These are phyloP conservation scores for Xanthorhoe designata DNA, from an alignment of 2,888 invertebrate genomes.

Conservation along the genomic window DNA sequence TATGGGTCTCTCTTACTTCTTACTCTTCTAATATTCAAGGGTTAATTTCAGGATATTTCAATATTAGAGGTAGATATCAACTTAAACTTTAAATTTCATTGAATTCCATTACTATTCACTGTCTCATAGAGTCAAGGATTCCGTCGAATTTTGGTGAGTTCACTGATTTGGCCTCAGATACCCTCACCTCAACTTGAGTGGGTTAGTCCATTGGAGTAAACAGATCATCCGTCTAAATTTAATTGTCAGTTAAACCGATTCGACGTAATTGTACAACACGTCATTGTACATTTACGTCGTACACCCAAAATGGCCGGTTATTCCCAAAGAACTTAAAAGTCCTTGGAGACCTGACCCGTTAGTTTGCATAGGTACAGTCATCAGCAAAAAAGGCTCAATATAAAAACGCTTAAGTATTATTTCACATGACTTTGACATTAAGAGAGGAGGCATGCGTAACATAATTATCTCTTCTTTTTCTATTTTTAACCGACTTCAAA, in stretches of 20 bases:
- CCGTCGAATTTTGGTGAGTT: neutral
- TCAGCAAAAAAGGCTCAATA: neutral
- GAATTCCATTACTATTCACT: too few relatives aligned
- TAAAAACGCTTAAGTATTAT: neutral
- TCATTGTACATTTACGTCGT: neutral
- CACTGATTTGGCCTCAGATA: neutral
- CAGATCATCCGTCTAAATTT: neutral
- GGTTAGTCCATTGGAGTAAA: neutral
- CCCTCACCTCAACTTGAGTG: neutral
- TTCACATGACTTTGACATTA: neutral
- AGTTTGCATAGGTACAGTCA: neutral
- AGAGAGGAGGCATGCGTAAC: too few relatives aligned
- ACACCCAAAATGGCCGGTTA: neutral
- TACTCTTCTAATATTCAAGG: too few relatives aligned
- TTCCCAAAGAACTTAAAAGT: neutral
- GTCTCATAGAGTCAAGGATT: too few relatives aligned
- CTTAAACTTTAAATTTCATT: too few relatives aligned
- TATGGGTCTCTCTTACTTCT: too few relatives aligned
- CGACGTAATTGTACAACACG: neutral
- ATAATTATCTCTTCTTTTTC: too few relatives aligned
- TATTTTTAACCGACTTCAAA: too few relatives aligned
- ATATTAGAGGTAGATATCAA: too few relatives aligned
- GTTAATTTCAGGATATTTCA: too few relatives aligned
- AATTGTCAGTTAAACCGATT: neutral
- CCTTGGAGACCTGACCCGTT: neutral